A percentile compares a stretch with the other conserved stretches of the same genome.
Conservation (phyloP, 2,113 vertebrate genomes). For the Malurus alboscapulatus region DNA sequence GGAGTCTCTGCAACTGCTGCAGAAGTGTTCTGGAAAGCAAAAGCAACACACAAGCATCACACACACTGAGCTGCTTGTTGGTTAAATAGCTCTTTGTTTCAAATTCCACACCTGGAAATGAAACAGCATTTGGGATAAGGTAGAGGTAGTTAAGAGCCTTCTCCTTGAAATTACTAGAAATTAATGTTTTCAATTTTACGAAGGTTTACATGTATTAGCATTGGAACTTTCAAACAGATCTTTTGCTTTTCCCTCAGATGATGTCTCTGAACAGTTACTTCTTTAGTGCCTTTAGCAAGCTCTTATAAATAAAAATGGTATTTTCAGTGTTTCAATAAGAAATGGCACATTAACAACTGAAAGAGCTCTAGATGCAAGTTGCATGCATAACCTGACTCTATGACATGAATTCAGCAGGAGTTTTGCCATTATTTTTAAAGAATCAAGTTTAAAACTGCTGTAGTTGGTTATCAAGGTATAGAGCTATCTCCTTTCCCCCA, state of each 20-base stretch:
- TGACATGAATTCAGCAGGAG: not conserved
- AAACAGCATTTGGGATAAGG: not conserved
- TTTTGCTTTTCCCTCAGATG: not conserved
- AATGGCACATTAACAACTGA: not conserved
- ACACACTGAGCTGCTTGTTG: not conserved
- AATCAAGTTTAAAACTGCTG: not conserved
- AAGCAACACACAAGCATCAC: not conserved
- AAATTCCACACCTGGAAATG: not conserved
- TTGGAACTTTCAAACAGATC: not conserved
- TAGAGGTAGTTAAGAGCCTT: not conserved
- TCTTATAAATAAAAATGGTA: not conserved
- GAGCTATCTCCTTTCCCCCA: not conserved
- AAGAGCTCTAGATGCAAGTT: not conserved
- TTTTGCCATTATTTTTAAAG: not conserved
- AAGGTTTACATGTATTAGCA: not conserved
- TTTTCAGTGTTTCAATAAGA: not conserved
- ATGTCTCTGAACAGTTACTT: not conserved
- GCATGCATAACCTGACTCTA: not conserved
- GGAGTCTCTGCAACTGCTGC: conserved; percentile 95
- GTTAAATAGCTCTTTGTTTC: not conserved
- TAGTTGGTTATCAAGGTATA: not conserved
- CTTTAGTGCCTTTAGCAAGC: not conserved
- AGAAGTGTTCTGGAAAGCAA: conserved; percentile 85
- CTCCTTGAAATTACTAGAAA: not conserved
- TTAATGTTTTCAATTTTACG: not conserved